Evolutionary conservation across 2,888 invertebrate genomes (phyloP), one percentile per base, ranked within the genome.

Genomic region (Andrena camellia): DNA sequence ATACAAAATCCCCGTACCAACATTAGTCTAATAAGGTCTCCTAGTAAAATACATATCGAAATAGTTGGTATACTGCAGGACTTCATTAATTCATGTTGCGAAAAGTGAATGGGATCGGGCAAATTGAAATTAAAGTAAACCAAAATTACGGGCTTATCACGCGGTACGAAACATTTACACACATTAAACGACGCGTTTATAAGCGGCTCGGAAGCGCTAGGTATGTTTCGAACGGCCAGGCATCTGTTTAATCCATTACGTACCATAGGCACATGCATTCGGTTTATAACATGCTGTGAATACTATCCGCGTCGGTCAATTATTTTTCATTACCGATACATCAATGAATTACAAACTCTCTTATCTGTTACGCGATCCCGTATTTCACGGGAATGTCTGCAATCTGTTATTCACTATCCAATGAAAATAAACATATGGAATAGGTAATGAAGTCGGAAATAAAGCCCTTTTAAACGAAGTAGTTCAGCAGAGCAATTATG

Each of bases 221-320:
- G 42, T 59, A 42, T 68, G 42, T 59, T 68, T 63, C 57, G 35
- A 69, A 79, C 35, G 42, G 7, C 52, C 52, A 42, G 23, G 23
- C 78, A 52, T 42, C 79, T 59, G 69, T 78, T 79, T 78, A 78
- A 78, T 79, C 69, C 78, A 79, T 79, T 78, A 78, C 33, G 57
- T 50, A 64, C 59, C 69, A 35, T 26, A 48, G 35, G 17, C 69
- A 35, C 29, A 57, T 52, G 42, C 35, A 26, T 69, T 50, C 57
- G 29, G 69, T 78, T 78, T 64, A 59, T 23, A 63, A 54, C 52
- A 29, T 26, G 52, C 62, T 42, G 78, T 50, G 52, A 68, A 68
- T 78, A 64, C 57, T 50, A 78, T 69, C 64, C 26, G 23, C 17
- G 26, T 10, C 29, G 59, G 59, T 66, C 76, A 78, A 78, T 76